Evolutionary conservation across 2,888 invertebrate genomes (phyloP), one percentile per base, ranked within the genome.

Genomic region (Lampropteryx suffumata): DNA sequence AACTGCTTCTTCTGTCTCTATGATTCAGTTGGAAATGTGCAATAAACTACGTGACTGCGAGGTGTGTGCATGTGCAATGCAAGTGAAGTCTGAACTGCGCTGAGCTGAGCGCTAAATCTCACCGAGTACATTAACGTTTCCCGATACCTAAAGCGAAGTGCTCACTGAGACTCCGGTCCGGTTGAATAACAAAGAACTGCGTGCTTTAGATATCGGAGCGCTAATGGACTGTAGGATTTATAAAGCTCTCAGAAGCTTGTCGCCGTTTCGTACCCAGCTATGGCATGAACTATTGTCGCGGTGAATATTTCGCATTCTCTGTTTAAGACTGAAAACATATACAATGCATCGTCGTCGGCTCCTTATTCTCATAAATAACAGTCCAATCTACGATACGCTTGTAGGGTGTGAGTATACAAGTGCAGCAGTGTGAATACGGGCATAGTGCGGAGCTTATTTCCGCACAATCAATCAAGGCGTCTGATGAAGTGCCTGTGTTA

Each of bases 171-270:
- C 55, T 55, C 64, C 74, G 73, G 82, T 82, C 82, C 77, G 72
- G 77, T 78, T 76, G 80, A 84, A 85, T 87, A 83, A 85, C 84
- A 89, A 89, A 88, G 84, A 86, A 84, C 78, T 82, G 82, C 75
- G 80, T 81, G 73, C 73, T 77, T 81, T 73, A 81, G 80, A 82
- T 84, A 84, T 84, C 80, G 80, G 70, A 78, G 71, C 76, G 70
- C 80, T 85, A 88, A 87, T 86, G 83, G 84, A 82, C 78, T 79
- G 62, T 62, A 71, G 77, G 79, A 79, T 84, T 81, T 83, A 81
- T 80, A 72, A 77, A 75, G 73, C 79, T 74, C 74, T 70, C 72
- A 75, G 53, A 66, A 70, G 61, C 62, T 66, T 67, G 65, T 69
- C 64, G 62, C 65, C 55, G 49, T 61, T 68, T 64, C 63, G 60